Conservation (phyloP, 2,888 invertebrate genomes). For the Scrobipalpa costella region DNA sequence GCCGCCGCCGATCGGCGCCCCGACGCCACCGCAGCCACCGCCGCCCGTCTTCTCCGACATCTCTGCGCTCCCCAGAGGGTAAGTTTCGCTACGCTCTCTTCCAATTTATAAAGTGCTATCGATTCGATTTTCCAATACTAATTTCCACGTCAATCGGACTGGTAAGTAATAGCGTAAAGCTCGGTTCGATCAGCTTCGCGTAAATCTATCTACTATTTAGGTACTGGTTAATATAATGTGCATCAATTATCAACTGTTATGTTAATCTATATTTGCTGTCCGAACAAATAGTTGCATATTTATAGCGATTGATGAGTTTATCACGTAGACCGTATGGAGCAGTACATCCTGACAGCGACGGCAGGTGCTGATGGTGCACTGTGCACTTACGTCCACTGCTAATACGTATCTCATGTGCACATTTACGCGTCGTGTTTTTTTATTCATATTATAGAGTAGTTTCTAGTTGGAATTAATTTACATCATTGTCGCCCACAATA, state of each 20-base stretch:
- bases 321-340: neutral
- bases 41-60: neutral
- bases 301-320: neutral
- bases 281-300: conserved; percentile 9
- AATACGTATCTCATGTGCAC: neutral
- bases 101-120: conserved; percentile 26
- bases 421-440: conserved; percentile 6
- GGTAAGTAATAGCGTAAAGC: conserved; percentile 7
- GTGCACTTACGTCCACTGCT: neutral
- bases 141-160: conserved; percentile 11
- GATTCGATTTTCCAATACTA: conserved; percentile 20
- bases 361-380: neutral
- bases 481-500: conserved; percentile 11
- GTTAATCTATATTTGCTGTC: neutral
- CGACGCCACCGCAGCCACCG: neutral
- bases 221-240: neutral
- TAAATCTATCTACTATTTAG: neutral
- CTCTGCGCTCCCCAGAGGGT: conserved; percentile 32
- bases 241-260: too few relatives aligned
- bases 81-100: conserved; percentile 27
- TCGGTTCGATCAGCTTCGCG: neutral
- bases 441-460: neutral
- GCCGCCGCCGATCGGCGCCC: neutral
- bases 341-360: too few relatives aligned
- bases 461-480: conserved; percentile 3